A percentile compares a stretch with the other conserved stretches of the same genome.
Evolutionary conservation across 2,797 vertebrate species (phyloP).

Genomic region (Sebastes itinus): DNA sequence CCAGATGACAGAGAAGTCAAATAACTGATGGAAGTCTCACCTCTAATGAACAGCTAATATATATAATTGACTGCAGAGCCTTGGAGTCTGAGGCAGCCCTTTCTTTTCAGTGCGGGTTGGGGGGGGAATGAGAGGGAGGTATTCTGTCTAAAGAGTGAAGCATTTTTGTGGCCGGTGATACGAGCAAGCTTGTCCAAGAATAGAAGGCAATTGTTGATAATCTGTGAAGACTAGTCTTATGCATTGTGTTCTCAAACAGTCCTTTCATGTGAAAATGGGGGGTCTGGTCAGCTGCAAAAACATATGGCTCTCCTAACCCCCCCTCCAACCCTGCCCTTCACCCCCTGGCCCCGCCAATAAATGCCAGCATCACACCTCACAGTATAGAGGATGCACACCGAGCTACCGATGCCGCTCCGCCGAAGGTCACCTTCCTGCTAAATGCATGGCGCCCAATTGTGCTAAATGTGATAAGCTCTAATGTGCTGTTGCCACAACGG

Average conservation of each 20-base stretch:
- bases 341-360: constrained; percentile 75
- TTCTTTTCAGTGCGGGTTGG: neutral
- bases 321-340: constrained; percentile 13
- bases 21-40: constrained; percentile 64
- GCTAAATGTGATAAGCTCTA: constrained; percentile 68
- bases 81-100: constrained; percentile 42
- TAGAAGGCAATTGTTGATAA: constrained; percentile 79
- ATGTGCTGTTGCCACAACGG: constrained; percentile 61
- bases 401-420: constrained; percentile 38
- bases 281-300: constrained; percentile 86
- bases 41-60: constrained; percentile 72
- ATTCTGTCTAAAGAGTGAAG: constrained; percentile 58
- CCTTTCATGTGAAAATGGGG: constrained; percentile 82
- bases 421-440: constrained; percentile 81
- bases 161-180: constrained; percentile 70
- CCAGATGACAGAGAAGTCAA: constrained; percentile 50
- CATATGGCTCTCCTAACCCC: constrained; percentile 56
- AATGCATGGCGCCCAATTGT: constrained; percentile 58
- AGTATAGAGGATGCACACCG: constrained; percentile 41
- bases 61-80: constrained; percentile 73
- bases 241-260: constrained; percentile 58
- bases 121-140: constrained; percentile 53
- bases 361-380: constrained; percentile 79
- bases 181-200: constrained; percentile 69
- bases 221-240: constrained; percentile 62